Base-by-base conservation (phyloP, 2,888 invertebrate genomes). In the Eupithecia inturbata region DNA sequence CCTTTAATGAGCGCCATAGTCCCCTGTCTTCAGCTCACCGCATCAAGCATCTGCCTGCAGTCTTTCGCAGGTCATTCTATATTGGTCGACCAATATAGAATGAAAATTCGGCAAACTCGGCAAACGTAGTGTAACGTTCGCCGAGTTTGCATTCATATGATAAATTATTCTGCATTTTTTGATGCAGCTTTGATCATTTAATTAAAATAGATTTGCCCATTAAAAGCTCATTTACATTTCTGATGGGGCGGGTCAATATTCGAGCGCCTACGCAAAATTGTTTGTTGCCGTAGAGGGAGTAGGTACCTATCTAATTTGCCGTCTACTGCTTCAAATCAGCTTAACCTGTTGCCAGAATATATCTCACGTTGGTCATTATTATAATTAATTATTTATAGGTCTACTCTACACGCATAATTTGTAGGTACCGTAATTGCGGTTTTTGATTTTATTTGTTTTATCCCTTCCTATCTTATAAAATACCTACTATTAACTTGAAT, bases 241-340 rank as follows among this genome's bases (percentile, higher is more conserved):
- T 66, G 64, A 36, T 22, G 39, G 49, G 49, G 49, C n/a, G 49
- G 10, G 36, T 45, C 45, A 49, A 9, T 26, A 39, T 39, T 22
- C 66, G 22, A 41, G 26, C 39, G 39, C 66, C 64, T 14, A 66
- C 66, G 66, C 41, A 39, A 66, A 66, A 26, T 22, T 66, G 7
- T 36, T 36, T 36, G 10, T 31, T 22, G n/a, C 63, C 41, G 41
- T 45, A 45, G 19, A 45, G 19, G 41, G 41, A 16, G 41, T 19
- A n/a, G n/a, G n/a, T n/a, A n/a, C n/a, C n/a, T n/a, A 19, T 19
- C 19, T 45, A 19, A 19, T 16, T 49, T 53, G 53, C 22, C 10
- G 53, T 22, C 64, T 39, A 41, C 39, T 22, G 12, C 39, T 66
- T 12, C 31, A 19, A 31, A 39, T 14, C 6, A 39, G 39, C 36